Base-by-base conservation (phyloP, 2,888 invertebrate genomes). In the Tenodera sinensis region DNA sequence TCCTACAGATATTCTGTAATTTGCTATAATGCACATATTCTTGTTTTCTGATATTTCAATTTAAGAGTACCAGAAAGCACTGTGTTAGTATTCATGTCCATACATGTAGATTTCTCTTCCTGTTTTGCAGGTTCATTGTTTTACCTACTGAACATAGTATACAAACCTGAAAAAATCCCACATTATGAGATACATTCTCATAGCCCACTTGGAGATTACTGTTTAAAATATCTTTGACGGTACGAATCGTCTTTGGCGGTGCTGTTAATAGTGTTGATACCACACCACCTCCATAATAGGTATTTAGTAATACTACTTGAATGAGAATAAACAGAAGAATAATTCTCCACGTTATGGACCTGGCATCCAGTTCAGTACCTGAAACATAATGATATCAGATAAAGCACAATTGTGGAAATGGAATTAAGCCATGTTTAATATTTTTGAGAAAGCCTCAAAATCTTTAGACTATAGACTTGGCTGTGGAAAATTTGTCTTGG, bases 261-360 rank as follows among this genome's bases (percentile, higher is more conserved):
- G 71, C 88, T 34, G 88, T 27, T 25, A 88, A 82, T 15, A 88
- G 42, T n/a, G 85, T 82, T 7, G 88, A 88, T 83, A 88, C 88
- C 25, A 88, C 82, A 14, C 88, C 85, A 8, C 85, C 88, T 34
- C 85, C 85, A 47, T 88, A 88, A 25, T 85, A 88, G 42, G 81
- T 85, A 28, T 88, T 85, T 28, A 85, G 47, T 27, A 88, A 42
- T 4, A 88, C 83, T 20, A 85, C 81, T 42, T 85, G 88, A 28
- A 88, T 30, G 34, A 88, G 34, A 2, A 71, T 34, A 42, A 85
- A 88, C 83, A 88, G 83, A 12, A 88, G 54, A 28, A 28, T 83
- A 7, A 85, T 88, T 2, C 88, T 71, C 34, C 84, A 88, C 14
- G 87, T 28, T 27, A 87, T 27, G 25, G 30, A 87, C 12, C 83